Evolutionary conservation across 1,140 invertebrate genomes (phyloP).

Genomic region (Cyrtorhinus lividipennis): DNA sequence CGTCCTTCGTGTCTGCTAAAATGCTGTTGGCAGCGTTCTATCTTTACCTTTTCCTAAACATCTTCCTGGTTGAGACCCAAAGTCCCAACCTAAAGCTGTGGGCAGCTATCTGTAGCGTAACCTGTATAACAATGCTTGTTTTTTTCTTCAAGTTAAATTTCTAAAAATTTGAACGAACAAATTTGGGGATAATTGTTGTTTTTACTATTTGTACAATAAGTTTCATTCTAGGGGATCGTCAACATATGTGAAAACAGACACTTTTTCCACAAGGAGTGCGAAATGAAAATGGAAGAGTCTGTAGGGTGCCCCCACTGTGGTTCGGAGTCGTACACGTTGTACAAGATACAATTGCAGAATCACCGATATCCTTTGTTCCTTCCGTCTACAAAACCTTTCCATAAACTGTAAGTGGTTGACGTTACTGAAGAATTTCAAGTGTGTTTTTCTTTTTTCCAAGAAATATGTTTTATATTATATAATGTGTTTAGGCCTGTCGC

Average conservation of each 20-base stretch:
- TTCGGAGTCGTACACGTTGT: conserved; percentile 38
- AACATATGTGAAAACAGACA: conserved; percentile 52
- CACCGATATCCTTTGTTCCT: conserved; percentile 41
- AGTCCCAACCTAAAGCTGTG: too few relatives aligned
- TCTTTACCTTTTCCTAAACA: too few relatives aligned
- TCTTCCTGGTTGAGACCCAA: too few relatives aligned
- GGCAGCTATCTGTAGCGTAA: too few relatives aligned
- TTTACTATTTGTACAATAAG: too few relatives aligned
- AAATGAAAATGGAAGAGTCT: conserved; percentile 39
- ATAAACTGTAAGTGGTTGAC: conserved; percentile 30
- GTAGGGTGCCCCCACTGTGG: conserved; percentile 66
- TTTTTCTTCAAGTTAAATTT: too few relatives aligned
- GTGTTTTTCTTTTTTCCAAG: neutral
- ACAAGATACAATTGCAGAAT: conserved; percentile 43
- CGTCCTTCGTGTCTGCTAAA: too few relatives aligned
- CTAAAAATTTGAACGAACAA: too few relatives aligned
- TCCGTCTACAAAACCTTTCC: conserved; percentile 34
- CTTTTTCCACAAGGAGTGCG: conserved; percentile 57
- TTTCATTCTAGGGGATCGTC: conserved; percentile 46
- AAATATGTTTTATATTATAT: neutral
- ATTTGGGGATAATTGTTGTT: too few relatives aligned
- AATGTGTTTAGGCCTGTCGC: conserved; percentile 28
- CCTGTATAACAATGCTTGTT: too few relatives aligned
- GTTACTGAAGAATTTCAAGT: too few relatives aligned
- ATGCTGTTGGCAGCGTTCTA: too few relatives aligned